Conservation (phyloP, 2,113 vertebrate species). For the Eidolon helvum region DNA sequence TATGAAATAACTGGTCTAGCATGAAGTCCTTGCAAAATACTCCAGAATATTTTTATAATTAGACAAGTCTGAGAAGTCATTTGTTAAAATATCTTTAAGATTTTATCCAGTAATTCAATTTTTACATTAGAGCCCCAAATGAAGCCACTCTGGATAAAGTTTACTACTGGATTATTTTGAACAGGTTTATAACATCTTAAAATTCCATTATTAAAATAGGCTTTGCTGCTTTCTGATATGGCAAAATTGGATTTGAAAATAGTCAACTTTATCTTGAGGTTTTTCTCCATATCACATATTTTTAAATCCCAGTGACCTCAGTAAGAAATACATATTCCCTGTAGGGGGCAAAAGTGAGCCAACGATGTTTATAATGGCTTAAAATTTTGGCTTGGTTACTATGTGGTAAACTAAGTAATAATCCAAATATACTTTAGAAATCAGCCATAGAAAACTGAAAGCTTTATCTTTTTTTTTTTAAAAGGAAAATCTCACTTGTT, state of each 20-base stretch:
- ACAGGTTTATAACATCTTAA: neutral
- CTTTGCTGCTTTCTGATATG: neutral
- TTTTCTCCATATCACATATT: neutral
- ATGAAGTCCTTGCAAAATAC: neutral
- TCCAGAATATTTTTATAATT: neutral
- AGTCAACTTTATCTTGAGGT: neutral
- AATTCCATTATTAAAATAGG: neutral
- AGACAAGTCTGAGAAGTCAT: conserved; percentile 15
- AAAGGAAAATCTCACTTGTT: neutral
- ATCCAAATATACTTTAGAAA: neutral
- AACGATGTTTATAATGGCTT: neutral
- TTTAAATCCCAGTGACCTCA: neutral
- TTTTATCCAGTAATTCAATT: neutral
- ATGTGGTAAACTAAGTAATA: neutral
- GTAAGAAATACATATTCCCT: neutral
- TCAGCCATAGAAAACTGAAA: neutral
- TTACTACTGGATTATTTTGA: conserved; percentile 40
- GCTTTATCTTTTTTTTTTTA: neutral
- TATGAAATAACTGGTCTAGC: neutral
- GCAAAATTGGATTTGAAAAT: conserved; percentile 18
- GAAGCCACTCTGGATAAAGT: neutral
- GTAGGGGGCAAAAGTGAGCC: neutral
- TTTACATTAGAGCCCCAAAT: neutral
- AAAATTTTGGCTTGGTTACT: neutral
- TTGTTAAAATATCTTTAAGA: neutral